A percentile compares a stretch with the other conserved stretches of the same genome.
phyloP scores from a whole-genome alignment of 2,113 vertebrate species.

The Lamprotornis superbus region DNA sequence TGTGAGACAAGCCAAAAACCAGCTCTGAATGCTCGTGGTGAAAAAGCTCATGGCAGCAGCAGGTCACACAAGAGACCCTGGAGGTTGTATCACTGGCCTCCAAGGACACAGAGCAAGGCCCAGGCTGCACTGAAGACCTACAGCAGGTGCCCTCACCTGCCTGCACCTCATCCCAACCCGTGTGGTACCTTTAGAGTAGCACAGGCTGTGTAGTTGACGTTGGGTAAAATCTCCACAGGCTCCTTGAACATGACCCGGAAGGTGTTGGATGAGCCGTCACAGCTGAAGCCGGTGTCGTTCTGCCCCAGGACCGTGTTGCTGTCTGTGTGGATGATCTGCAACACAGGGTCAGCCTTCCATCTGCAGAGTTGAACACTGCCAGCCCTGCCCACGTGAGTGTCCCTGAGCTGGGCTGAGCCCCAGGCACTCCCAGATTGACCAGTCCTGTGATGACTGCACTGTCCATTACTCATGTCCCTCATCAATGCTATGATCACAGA shows the following conservation, averaged over 20 bases:
- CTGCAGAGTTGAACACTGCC: background rate
- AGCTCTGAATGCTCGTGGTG: background rate
- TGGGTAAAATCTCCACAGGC: conserved; percentile 93
- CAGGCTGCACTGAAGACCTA: rapidly evolving
- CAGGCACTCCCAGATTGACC: background rate
- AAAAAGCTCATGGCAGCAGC: rapidly evolving
- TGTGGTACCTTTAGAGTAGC: conserved; percentile 89
- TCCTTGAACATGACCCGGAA: conserved; percentile 99
- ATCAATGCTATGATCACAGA: background rate
- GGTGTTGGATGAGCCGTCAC: conserved; percentile 91
- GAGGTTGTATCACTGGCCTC: rapidly evolving
- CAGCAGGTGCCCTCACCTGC: background rate
- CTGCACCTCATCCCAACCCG: background rate
- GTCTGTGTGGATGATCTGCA: conserved; percentile 95
- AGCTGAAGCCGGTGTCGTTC: conserved; percentile 98
- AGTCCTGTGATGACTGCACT: rapidly evolving
- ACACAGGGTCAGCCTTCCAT: background rate
- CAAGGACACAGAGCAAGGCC: background rate
- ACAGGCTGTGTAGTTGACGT: conserved; percentile 95
- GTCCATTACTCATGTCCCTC: rapidly evolving
- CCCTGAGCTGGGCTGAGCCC: background rate
- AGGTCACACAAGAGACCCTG: background rate
- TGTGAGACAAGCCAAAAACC: background rate
- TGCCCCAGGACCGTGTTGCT: conserved; percentile 95
- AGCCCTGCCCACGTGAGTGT: rapidly evolving